Conservation (phyloP, 2,888 invertebrate species). For the Xestobium rufovillosum region DNA sequence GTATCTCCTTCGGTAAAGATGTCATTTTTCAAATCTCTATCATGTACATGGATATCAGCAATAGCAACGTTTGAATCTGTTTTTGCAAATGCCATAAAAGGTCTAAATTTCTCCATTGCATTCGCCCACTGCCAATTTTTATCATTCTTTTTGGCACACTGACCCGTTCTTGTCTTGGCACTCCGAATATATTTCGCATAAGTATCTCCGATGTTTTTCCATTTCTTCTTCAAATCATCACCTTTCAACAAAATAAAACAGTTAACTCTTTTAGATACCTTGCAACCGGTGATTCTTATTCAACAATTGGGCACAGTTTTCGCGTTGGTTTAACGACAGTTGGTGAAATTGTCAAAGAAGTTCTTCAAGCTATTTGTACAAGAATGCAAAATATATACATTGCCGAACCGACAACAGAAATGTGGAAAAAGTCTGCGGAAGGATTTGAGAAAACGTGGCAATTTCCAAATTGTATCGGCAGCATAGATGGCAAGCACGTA, state of each 20-base stretch:
- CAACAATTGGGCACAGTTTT: slow-evolving; percentile 10
- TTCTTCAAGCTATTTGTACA: slow-evolving; percentile 13
- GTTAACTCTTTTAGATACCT: no score
- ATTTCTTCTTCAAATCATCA: slow-evolving; percentile 20
- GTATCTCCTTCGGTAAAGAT: no score
- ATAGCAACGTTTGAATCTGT: slow-evolving; percentile 16
- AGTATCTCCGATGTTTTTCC: slow-evolving; percentile 23
- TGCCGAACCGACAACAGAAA: slow-evolving; percentile 2
- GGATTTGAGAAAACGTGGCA: slow-evolving; percentile 10
- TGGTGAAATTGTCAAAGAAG: slow-evolving; percentile 10
- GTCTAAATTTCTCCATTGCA: slow-evolving; percentile 13
- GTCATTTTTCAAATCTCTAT: no score
- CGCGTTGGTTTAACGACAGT: slow-evolving; percentile 14
- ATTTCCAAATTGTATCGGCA: slow-evolving; percentile 13
- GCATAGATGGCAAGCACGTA: slow-evolving; percentile 7
- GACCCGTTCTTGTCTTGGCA: slow-evolving; percentile 18
- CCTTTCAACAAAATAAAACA: no score
- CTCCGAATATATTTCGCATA: slow-evolving; percentile 16
- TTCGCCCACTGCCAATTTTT: slow-evolving; percentile 18
- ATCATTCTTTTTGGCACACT: slow-evolving; percentile 13
- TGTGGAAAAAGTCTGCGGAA: no score
- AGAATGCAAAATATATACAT: slow-evolving; percentile 4
- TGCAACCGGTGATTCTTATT: slow-evolving; percentile 16
- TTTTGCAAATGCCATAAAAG: slow-evolving; percentile 15
- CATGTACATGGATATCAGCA: no score